Percentiles rank a stretch among this genome's conserved stretches.
Evolutionary conservation across 2,797 vertebrate genomes (phyloP).

Genomic region (Leuciscus waleckii): DNA sequence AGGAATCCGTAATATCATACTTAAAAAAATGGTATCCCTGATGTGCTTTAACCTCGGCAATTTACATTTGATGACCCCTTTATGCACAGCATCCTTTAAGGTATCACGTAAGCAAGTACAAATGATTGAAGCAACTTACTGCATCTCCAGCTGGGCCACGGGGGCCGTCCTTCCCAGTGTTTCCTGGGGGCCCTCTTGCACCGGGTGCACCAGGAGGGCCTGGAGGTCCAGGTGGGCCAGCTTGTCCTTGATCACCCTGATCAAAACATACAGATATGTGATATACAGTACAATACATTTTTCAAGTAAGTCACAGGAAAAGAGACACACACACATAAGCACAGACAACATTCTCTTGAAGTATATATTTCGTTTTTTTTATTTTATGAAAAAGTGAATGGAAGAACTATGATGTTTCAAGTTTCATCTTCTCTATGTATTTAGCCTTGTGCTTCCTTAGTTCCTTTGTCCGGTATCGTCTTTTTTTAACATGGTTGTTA

Average conservation of each 20-base stretch:
- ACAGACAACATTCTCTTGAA: neutral
- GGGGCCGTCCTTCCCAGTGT: conserved; percentile 85
- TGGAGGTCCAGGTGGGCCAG: conserved; percentile 80
- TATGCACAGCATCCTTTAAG: neutral
- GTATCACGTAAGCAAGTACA: neutral
- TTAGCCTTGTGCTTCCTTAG: too few relatives aligned
- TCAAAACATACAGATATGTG: conserved; percentile 1
- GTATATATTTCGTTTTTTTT: neutral
- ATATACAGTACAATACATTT: neutral
- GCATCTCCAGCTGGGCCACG: conserved; percentile 76
- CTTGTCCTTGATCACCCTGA: conserved; percentile 84
- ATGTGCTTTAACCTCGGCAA: neutral
- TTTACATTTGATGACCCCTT: neutral
- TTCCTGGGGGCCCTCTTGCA: conserved; percentile 82
- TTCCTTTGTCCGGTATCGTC: too few relatives aligned
- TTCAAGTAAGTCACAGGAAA: neutral
- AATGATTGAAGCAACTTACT: conserved; percentile 72
- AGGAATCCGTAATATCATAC: neutral
- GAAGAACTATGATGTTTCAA: neutral
- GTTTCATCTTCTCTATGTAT: neutral
- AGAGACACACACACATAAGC: neutral
- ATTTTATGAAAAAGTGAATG: neutral
- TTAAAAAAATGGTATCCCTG: neutral
- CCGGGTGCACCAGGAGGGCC: conserved; percentile 82
- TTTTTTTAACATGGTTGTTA: too few relatives aligned